These are phyloP conservation scores for Equus przewalskii DNA, from an alignment of 2,113 vertebrate species.

Conservation along the genomic window DNA sequence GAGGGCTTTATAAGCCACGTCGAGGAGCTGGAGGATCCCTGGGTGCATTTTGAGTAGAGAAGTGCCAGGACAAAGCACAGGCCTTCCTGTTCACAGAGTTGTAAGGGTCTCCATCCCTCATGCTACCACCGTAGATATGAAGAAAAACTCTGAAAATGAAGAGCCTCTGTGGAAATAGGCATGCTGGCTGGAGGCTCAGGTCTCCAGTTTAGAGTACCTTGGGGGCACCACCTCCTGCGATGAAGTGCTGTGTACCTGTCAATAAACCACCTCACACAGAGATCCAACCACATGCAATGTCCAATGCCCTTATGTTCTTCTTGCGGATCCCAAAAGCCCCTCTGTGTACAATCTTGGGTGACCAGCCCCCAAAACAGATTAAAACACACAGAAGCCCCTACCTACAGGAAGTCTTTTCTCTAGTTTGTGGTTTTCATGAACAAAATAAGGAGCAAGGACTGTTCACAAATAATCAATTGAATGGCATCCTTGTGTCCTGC, in stretches of 20 bases:
- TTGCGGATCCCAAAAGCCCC: not conserved
- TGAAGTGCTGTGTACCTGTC: not conserved
- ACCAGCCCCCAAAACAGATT: not conserved
- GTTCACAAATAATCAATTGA: not conserved
- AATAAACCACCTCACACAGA: not conserved
- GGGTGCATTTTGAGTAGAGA: not conserved
- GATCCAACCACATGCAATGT: fast-evolving
- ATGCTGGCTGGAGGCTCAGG: not conserved
- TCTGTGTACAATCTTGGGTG: not conserved
- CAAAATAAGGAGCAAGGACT: not conserved
- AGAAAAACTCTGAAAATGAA: not conserved
- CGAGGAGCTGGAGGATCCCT: not conserved
- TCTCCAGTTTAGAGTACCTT: not conserved
- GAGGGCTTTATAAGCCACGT: not conserved
- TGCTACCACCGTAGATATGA: not conserved
- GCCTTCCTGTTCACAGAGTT: not conserved
- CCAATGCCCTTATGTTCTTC: not conserved
- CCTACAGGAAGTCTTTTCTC: not conserved
- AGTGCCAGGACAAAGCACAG: not conserved
- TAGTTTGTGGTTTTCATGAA: not conserved
- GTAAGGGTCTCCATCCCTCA: not conserved
- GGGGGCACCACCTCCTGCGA: not conserved
- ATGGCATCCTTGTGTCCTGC: not conserved
- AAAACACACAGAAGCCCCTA: not conserved
- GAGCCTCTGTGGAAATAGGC: not conserved